These are phyloP conservation scores for Microcebus ravelobensis DNA, from an alignment of 2,113 vertebrate species.

Conservation along the genomic window DNA sequence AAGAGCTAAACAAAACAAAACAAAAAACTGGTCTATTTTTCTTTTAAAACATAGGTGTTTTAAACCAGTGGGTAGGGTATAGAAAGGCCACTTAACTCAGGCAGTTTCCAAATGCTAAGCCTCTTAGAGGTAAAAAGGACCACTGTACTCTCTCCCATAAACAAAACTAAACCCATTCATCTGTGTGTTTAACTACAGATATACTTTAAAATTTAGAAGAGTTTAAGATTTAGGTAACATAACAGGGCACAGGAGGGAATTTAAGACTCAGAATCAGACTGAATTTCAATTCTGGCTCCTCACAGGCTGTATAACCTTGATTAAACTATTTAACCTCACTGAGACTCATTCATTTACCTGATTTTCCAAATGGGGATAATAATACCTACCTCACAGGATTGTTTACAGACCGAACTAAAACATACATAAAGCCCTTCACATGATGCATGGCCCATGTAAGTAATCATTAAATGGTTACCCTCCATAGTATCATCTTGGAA, in stretches of 20 bases:
- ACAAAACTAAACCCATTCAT: neutral
- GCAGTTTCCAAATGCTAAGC: neutral
- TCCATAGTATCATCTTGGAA: neutral
- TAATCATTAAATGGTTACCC: neutral
- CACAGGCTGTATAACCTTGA: neutral
- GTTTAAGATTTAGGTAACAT: neutral
- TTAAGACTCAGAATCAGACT: neutral
- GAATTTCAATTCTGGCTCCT: slow-evolving; percentile 10
- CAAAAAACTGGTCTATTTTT: neutral
- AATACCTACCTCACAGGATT: neutral
- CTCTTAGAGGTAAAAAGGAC: neutral
- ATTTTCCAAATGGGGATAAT: slow-evolving; percentile 63
- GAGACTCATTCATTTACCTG: slow-evolving; percentile 20
- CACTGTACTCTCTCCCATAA: neutral
- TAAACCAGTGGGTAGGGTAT: neutral
- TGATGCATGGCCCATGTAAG: neutral
- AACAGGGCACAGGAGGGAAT: neutral
- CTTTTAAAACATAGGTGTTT: neutral
- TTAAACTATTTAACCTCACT: slow-evolving; percentile 7
- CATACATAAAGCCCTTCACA: neutral
- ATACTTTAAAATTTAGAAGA: neutral
- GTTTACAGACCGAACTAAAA: slow-evolving; percentile 42
- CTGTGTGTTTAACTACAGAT: neutral
- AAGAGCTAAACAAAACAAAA: neutral
- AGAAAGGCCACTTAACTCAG: neutral